Evolutionary conservation across 2,113 vertebrate genomes (phyloP), one percentile per base, ranked within the genome.

Genomic region (Perca fluviatilis): DNA sequence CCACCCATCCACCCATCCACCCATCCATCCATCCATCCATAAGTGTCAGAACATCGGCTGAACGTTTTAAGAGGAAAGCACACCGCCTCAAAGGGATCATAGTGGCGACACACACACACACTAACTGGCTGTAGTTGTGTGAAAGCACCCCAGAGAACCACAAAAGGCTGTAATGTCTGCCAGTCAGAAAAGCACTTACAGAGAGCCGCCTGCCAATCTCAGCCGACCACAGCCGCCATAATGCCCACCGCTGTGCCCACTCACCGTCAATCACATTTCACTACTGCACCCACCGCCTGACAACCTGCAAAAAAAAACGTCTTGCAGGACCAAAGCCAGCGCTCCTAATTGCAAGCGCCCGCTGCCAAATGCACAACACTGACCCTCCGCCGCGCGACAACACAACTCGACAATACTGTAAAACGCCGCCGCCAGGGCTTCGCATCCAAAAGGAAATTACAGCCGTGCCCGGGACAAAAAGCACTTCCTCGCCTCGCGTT

Each of bases 181-280:
- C 79, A 82, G 84, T 93, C 88, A 89, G 58, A 49, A 74, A 80
- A 84, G 79, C 85, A 77, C 84, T 93, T 85, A 80, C 77, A 80
- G 72, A 75, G 58, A 80, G 63, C 82, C 9, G 85, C 62, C 90
- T 92, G 92, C 88, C 89, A 92, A 89, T 94, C 91, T 68, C 43
- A n/a, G 58, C 74, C 77, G n/a, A 80, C 89, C 88, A 16, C 87
- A n/a, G 82, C 80, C 49, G 67, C 88, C 83, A 53, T 87, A 77
- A 58, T 62, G 75, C 82, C 88, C 85, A 60, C 82, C 58, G 47
- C 85, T 49, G 89, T 70, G 84, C 92, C 89, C 86, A 81, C 90
- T 88, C 80, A 3, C 74, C 13, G 88, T 88, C 91, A 91, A 75
- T 92, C 91, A 86, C 73, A 18, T 51, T 6, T 66, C 84, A 58